Conservation (phyloP, 2,113 vertebrate species). For the Neodontobutis hainanensis region DNA sequence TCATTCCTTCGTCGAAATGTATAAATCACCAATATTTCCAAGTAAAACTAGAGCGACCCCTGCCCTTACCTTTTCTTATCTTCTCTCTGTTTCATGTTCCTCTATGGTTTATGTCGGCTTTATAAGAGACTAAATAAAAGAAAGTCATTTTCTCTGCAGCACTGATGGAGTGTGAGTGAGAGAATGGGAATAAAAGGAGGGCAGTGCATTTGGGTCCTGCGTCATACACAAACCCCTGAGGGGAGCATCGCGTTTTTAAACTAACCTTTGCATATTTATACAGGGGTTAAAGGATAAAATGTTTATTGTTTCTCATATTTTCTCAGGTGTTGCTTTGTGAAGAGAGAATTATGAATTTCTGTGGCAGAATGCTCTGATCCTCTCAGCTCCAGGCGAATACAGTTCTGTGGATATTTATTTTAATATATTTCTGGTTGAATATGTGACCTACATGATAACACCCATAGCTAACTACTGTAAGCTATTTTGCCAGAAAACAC, state of each 20-base stretch:
- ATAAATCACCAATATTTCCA: conserved; percentile 59
- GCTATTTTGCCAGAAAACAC: no score
- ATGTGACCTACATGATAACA: no score
- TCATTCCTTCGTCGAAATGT: conserved; percentile 64
- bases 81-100: conserved; percentile 6
- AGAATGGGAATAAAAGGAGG: conserved; percentile 22
- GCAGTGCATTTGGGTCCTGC: conserved; percentile 54
- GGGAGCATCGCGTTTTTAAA: conserved; percentile 47
- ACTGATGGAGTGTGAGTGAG: conserved; percentile 9
- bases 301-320: conserved; percentile 51
- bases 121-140: neutral
- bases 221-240: conserved; percentile 55
- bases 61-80: conserved; percentile 26
- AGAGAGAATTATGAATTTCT: conserved; percentile 3
- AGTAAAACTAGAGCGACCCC: conserved; percentile 21
- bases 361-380: neutral
- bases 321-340: conserved; percentile 16
- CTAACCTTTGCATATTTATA: conserved; percentile 52
- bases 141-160: neutral
- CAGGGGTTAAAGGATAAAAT: conserved; percentile 24
- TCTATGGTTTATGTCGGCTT: neutral
- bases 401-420: neutral
- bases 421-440: no score
- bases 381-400: neutral
- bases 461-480: no score